phyloP scores from a whole-genome alignment of 1,140 invertebrate genomes.

The Agrilus planipennis region DNA sequence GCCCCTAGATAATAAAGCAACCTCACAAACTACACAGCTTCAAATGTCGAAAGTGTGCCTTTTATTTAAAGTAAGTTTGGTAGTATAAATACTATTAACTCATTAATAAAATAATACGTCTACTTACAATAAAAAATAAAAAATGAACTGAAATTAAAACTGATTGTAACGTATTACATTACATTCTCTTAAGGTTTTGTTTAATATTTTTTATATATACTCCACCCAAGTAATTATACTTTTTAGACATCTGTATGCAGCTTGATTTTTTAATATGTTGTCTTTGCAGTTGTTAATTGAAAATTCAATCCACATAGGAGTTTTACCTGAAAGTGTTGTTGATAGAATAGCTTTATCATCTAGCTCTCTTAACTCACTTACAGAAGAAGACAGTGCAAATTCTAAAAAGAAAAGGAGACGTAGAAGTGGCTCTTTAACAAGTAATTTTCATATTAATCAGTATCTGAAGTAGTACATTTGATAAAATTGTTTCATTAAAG shows the following conservation, averaged over 20 bases:
- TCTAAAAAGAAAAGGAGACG: slow-evolving; percentile 60
- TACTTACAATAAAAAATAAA: too few species aligned
- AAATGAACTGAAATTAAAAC: too few species aligned
- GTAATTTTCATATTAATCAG: slow-evolving; percentile 35
- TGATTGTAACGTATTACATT: too few species aligned
- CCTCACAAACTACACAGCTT: slow-evolving; percentile 19
- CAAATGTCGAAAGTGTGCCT: slow-evolving; percentile 28
- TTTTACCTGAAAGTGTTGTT: slow-evolving; percentile 47
- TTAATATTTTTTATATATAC: too few species aligned
- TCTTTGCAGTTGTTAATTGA: slow-evolving; percentile 59
- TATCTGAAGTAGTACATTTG: too few species aligned
- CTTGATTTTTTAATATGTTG: too few species aligned
- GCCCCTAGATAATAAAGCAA: slow-evolving; percentile 46
- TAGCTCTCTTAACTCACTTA: slow-evolving; percentile 29
- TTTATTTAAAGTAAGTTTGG: slow-evolving; percentile 23
- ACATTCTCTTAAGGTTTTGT: too few species aligned
- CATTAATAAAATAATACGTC: background rate
- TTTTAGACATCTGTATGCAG: too few species aligned
- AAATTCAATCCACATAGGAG: slow-evolving; percentile 60
- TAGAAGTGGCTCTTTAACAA: slow-evolving; percentile 69
- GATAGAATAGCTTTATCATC: slow-evolving; percentile 39
- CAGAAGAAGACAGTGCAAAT: slow-evolving; percentile 33
- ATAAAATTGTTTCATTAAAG: slow-evolving; percentile 36
- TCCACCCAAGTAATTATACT: too few species aligned
- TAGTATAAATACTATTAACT: background rate